Evolutionary conservation across 2,797 vertebrate genomes (phyloP).

Genomic region (Anolis apletophallus): DNA sequence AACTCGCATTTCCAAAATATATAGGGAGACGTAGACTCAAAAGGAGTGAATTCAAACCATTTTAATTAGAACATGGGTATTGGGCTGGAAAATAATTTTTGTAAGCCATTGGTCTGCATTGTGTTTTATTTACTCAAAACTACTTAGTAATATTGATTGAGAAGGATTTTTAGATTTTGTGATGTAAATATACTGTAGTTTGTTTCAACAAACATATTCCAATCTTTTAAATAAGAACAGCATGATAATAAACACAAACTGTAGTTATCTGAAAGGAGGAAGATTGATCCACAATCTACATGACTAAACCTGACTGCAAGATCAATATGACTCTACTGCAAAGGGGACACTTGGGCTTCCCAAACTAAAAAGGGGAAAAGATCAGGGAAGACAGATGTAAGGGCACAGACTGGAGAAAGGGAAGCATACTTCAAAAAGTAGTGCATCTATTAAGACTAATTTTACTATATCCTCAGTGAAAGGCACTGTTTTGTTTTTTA

Average conservation of each 20-base stretch:
- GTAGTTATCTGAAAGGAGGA: slow-evolving; percentile 69
- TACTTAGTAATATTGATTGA: slow-evolving; percentile 48
- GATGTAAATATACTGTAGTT: slow-evolving; percentile 62
- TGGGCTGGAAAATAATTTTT: slow-evolving; percentile 10
- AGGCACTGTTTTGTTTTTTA: slow-evolving; percentile 78
- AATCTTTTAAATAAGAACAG: slow-evolving; percentile 71
- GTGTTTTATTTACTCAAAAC: slow-evolving; percentile 58
- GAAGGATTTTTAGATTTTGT: slow-evolving; percentile 49
- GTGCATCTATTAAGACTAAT: slow-evolving; percentile 66
- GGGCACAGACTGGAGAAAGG: slow-evolving; percentile 58
- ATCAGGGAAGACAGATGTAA: slow-evolving; percentile 54
- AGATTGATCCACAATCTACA: slow-evolving; percentile 74
- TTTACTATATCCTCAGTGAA: slow-evolving; percentile 80
- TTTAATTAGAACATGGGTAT: slow-evolving; percentile 57
- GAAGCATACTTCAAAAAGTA: slow-evolving; percentile 67
- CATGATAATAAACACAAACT: slow-evolving; percentile 68
- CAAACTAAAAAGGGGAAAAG: slow-evolving; percentile 43
- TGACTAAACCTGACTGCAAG: slow-evolving; percentile 70
- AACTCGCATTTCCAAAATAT: slow-evolving; percentile 59
- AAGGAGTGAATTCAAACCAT: slow-evolving; percentile 36
- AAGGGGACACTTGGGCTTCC: slow-evolving; percentile 63
- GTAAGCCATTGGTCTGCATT: slow-evolving; percentile 23
- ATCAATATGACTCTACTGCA: slow-evolving; percentile 70
- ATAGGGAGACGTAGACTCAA: slow-evolving; percentile 74
- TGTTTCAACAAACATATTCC: slow-evolving; percentile 71